Conservation (phyloP, 2,113 vertebrate genomes). For the Colinus virginianus region DNA sequence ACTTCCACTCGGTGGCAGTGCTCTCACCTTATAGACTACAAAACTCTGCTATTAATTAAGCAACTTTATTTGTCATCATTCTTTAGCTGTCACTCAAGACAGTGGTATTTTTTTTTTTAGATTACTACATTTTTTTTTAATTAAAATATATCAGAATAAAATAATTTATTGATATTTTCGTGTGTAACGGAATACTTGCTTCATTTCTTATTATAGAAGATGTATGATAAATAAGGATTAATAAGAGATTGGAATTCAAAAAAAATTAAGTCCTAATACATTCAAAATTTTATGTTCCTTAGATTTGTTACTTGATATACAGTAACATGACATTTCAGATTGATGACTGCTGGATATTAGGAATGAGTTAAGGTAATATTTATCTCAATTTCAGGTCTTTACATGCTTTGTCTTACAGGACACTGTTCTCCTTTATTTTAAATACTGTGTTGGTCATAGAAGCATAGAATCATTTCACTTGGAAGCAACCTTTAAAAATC, state of each 20-base stretch:
- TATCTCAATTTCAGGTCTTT: not conserved
- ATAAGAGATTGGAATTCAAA: not conserved
- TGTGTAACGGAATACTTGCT: not conserved
- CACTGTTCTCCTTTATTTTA: not conserved
- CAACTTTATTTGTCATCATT: not conserved
- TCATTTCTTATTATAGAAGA: not conserved
- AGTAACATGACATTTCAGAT: not conserved
- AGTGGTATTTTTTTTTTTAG: too few species aligned
- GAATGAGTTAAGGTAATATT: not conserved
- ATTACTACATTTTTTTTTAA: not conserved
- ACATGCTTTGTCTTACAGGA: not conserved
- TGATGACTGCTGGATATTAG: not conserved
- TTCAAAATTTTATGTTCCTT: not conserved
- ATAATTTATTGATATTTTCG: not conserved
- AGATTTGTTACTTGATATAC: not conserved
- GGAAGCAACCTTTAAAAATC: too few species aligned
- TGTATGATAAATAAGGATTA: not conserved
- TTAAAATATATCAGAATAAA: not conserved
- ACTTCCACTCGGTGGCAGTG: conserved; percentile 39
- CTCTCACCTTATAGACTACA: not conserved
- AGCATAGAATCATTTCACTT: not conserved
- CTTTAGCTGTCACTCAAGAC: not conserved
- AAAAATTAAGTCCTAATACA: not conserved
- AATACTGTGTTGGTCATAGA: not conserved
- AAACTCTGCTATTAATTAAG: not conserved